These are phyloP conservation scores for Mirounga angustirostris DNA, from an alignment of 2,113 vertebrate genomes.

Conservation along the genomic window DNA sequence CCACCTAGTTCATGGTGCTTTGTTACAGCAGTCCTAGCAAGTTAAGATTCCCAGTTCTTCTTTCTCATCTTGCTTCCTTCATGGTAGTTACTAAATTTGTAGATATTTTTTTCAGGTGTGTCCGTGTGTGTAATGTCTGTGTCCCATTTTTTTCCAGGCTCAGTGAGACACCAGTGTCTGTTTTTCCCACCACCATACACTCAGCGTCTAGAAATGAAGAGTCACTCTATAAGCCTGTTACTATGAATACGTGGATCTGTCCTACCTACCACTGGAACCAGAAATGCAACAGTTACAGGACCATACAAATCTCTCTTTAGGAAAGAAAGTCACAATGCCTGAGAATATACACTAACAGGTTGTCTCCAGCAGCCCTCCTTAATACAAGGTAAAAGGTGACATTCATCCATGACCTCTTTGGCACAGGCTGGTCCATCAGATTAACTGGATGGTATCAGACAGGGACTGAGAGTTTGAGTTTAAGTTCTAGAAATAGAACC, in stretches of 20 bases:
- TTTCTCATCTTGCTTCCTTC: neutral
- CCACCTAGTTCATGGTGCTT: too few relatives aligned
- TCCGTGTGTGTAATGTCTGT: neutral
- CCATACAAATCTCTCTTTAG: neutral
- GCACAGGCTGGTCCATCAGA: neutral
- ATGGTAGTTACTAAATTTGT: neutral
- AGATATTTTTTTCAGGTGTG: neutral
- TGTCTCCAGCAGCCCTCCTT: neutral
- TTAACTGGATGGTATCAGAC: neutral
- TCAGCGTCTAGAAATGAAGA: neutral
- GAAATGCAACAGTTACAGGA: neutral
- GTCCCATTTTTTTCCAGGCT: neutral
- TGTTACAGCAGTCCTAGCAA: neutral
- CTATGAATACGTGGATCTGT: neutral
- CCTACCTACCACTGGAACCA: neutral
- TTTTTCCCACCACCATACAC: neutral
- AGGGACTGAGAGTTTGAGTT: neutral
- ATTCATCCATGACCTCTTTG: neutral
- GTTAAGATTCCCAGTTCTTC: neutral
- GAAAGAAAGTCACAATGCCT: neutral
- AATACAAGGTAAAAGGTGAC: neutral
- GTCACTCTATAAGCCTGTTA: neutral
- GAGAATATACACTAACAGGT: neutral
- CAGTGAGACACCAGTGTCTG: neutral
- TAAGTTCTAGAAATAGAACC: neutral